Evolutionary conservation across 2,888 invertebrate genomes (phyloP).

Genomic region (Cremastinae sp.): DNA sequence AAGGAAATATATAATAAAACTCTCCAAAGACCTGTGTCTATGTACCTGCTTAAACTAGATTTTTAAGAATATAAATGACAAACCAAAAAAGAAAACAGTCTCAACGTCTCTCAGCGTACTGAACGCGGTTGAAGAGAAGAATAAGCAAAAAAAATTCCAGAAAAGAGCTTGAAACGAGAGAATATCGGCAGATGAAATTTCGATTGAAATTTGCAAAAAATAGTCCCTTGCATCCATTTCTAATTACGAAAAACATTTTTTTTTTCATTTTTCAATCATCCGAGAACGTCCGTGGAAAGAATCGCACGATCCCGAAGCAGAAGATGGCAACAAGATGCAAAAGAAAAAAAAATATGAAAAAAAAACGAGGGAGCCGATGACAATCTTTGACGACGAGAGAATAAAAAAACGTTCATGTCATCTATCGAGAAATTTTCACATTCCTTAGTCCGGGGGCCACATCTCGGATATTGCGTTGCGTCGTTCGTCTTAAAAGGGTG

Average conservation of each 20-base stretch:
- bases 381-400: conserved; percentile 60
- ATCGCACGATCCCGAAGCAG: neutral
- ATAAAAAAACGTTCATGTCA: conserved; percentile 20
- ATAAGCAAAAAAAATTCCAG: neutral
- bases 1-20: conserved; percentile 35
- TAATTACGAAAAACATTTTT: too few relatives aligned
- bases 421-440: conserved; percentile 10
- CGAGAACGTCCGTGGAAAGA: conserved; percentile 26
- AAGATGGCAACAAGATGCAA: conserved; percentile 3
- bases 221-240: too few relatives aligned
- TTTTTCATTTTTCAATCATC: conserved; percentile 1
- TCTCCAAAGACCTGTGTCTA: conserved; percentile 65
- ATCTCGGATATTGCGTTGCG: too few relatives aligned
- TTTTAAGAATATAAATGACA: conserved; percentile 55
- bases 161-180: neutral
- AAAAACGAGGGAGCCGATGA: conserved; percentile 55
- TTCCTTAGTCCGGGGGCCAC: too few relatives aligned
- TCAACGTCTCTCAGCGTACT: conserved; percentile 24
- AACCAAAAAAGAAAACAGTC: conserved; percentile 18
- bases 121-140: neutral
- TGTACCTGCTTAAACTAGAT: conserved; percentile 66
- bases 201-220: too few relatives aligned
- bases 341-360: conserved; percentile 24
- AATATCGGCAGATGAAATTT: neutral
- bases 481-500: too few relatives aligned